phyloP scores from a whole-genome alignment of 1,140 invertebrate species.

The Leptinotarsa lineolata region DNA sequence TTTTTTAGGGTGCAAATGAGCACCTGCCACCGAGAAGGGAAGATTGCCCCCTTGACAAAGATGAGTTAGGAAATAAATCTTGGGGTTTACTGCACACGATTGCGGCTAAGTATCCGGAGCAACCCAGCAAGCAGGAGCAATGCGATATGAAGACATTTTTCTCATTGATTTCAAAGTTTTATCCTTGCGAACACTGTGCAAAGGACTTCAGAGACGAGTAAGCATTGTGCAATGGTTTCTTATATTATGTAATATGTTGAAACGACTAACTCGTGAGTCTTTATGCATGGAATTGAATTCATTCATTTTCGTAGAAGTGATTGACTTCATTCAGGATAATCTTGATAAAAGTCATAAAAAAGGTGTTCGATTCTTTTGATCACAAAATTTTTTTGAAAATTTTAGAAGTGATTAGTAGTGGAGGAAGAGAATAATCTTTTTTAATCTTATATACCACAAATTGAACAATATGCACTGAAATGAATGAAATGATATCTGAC shows the following conservation, averaged over 20 bases:
- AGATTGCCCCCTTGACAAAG: slow-evolving; percentile 79
- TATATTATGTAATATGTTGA: background rate
- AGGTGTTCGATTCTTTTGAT: no score
- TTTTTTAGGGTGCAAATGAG: slow-evolving; percentile 23
- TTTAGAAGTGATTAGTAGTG: no score
- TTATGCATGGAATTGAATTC: no score
- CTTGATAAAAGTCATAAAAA: no score
- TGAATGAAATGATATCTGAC: no score
- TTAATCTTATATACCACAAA: no score
- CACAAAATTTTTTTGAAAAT: no score
- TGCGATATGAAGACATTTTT: slow-evolving; percentile 84
- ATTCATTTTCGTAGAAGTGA: no score
- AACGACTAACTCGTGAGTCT: no score
- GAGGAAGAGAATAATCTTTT: no score
- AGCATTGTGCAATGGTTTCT: slow-evolving; percentile 50
- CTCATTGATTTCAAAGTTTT: slow-evolving; percentile 85
- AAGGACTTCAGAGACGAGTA: slow-evolving; percentile 84
- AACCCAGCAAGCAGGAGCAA: slow-evolving; percentile 75
- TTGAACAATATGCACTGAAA: no score
- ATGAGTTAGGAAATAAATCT: slow-evolving; percentile 72
- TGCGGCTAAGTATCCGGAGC: slow-evolving; percentile 92
- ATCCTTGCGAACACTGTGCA: slow-evolving; percentile 93
- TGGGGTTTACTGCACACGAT: slow-evolving; percentile 97
- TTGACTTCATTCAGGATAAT: no score
- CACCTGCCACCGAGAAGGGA: slow-evolving; percentile 42